Evolutionary conservation across 2,797 vertebrate genomes (phyloP), one percentile per base, ranked within the genome.

Genomic region (Poeciliopsis turneri): DNA sequence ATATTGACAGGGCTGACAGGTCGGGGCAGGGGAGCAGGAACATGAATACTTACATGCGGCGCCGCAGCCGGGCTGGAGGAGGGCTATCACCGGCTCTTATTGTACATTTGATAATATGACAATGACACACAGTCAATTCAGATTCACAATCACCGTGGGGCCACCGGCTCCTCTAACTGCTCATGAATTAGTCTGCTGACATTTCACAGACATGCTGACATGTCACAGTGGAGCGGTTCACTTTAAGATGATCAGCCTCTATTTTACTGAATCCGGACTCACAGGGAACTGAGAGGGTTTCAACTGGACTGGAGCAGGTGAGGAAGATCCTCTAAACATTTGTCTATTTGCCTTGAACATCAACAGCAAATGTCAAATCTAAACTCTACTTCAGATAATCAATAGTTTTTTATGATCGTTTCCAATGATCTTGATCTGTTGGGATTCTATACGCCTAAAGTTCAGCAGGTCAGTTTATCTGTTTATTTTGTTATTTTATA

Each of bases 1-100:
- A 86, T 87, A 90, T 90, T 90, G 94, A 95, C 92, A 92, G 79
- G 45, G 82, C 84, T 95, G 95, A 95, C 94, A 93, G 92, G 84
- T 86, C 71, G 82, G 84, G 84, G 89, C 84, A 82, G 86, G 79
- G 86, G 87, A 87, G 89, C 81, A 6, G 85, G 77, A 85, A 74
- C 82, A 80, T 90, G 87, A 90, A 89, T 83, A 81, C 78, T 91
- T 79, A 79, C 87, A 85, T 46, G 77, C 88, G 85, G 85, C 86
- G 85, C 51, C 79, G 71, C 75, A 11, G 73, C 59, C 25, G 76
- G 11, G 59, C 41, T 5, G 68, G 79, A 25, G 64, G 55, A 25
- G 16, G 61, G 74, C 61, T 80, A 86, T 92, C 92, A 92, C 53
- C 28, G 84, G 79, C 84, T 92, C 88, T 93, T 92, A 93, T 92